Evolutionary conservation across 1,140 invertebrate genomes (phyloP), one percentile per base, ranked within the genome.

Genomic region (Lepidostoma basale): DNA sequence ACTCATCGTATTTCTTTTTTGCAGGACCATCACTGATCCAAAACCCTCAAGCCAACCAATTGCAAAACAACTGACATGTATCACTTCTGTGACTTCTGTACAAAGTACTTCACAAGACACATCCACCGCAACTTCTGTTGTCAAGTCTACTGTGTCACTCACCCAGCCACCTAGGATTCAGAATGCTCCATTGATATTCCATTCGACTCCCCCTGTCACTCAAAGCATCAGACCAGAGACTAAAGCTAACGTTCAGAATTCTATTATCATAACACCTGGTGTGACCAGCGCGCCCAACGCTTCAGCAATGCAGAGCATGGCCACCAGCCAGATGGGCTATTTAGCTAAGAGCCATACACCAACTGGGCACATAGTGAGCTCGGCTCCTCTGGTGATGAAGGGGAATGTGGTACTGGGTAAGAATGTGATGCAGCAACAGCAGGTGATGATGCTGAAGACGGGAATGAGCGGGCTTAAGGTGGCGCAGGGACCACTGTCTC

Each of bases 161-260:
- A 67, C 67, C n/a, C 69, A 71, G 8, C 25, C 69, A 6, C 20
- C 63, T 2, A 67, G 65, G 62, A 63, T 71, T 60, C 65, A 62
- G 9, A 54, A 10, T 12, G 60, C 40, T 0, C 59, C 59, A 5
- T 5, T 16, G 4, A 16, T 44, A 47, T 47, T 25, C 16, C 16
- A 28, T 28, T 25, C 42, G 6, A 12, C 0, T 2, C 18, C 14
- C 2, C 23, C 36, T n/a, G 39, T 47, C 4, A 20, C 44, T 1
- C 42, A 45, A 26, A 28, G 16, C 12, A 42, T 23, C 23, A 23
- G 60, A 30, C 26, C 42, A 1, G 62, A 69, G 10, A 23, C 33
- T 8, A 69, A 69, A 14, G 59, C 33, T 20, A 64, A 58, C 10
- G 33, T 47, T 47, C 60, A 28, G n/a, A 62, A 40, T 18, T 22